Base-by-base conservation (phyloP, 2,888 invertebrate genomes). In the Cosmia trapezina region DNA sequence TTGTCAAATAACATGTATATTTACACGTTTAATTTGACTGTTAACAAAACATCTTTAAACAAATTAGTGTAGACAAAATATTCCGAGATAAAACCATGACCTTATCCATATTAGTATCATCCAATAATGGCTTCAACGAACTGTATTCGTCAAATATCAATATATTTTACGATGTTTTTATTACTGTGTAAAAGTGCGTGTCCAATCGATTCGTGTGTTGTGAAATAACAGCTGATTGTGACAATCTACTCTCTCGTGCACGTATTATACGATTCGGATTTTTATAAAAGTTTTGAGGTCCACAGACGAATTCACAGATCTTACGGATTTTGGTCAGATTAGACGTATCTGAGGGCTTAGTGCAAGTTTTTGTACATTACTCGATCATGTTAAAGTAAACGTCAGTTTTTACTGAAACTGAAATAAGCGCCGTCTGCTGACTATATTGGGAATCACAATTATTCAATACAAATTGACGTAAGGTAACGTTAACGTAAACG, bases 181-280 rank as follows among this genome's bases (percentile, higher is more conserved):
- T 76, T 28, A 33, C 7, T 17, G 47, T 57, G 11, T 65, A 54
- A 47, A 70, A 61, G 70, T 77, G 70, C 53, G 64, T 66, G 54
- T 54, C 49, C 33, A 69, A 78, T 81, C 76, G 70, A n/a, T 54
- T 64, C 43, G 19, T 59, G 14, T 12, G n/a, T 22, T 57, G 77
- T 70, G 78, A 53, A 62, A 45, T 56, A 70, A 28, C 79, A 83
- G 73, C 56, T 80, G 82, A 65, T 78, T 71, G 43, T 61, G 53
- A 11, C 47, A 22, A 56, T 78, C 82, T 67, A 71, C 71, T 71
- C 77, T 41, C 45, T 4, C 8, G 0, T 51, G 60, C 63, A 73
- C 56, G 74, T 76, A 57, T 9, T 47, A 12, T 8, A 22, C 28
- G 17, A 57, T 17, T 45, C 7, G 14, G 9, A 4, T 12, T 37